phyloP scores from a whole-genome alignment of 2,113 vertebrate species.

The Corvus cornix region DNA sequence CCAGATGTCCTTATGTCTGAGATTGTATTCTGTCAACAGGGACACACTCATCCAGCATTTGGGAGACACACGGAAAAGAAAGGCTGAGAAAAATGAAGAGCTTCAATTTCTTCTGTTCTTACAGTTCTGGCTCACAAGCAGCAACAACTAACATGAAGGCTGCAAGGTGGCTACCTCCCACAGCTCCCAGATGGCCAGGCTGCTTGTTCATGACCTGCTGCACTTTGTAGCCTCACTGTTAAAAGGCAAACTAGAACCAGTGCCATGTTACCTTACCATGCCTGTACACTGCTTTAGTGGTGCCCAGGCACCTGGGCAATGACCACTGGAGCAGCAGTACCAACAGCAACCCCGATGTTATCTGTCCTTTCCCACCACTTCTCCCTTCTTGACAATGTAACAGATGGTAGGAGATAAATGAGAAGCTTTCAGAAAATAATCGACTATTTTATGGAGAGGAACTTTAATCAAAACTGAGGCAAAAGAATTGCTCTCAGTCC shows the following conservation, averaged over 20 bases:
- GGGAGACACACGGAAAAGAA: neutral
- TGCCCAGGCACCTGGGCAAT: neutral
- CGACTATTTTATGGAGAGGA: neutral
- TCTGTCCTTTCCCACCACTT: neutral
- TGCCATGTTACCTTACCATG: neutral
- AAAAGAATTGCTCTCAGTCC: neutral
- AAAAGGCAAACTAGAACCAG: neutral
- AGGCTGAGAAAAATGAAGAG: neutral
- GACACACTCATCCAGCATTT: neutral
- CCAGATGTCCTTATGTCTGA: neutral
- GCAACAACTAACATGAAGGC: neutral
- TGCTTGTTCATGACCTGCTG: neutral
- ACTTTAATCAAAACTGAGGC: constrained; percentile 14
- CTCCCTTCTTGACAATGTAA: neutral
- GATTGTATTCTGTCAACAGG: neutral
- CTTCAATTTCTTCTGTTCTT: neutral
- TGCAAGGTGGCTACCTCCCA: constrained; percentile 19
- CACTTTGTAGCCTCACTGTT: neutral
- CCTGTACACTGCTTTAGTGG: neutral
- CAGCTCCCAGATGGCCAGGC: constrained; percentile 26
- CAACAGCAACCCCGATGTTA: neutral
- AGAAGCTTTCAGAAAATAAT: constrained; percentile 12
- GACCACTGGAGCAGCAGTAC: neutral
- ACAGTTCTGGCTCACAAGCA: neutral
- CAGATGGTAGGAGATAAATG: neutral